Evolutionary conservation across 2,888 invertebrate genomes (phyloP), one percentile per base, ranked within the genome.

Genomic region (Tromatobia lineatoria): DNA sequence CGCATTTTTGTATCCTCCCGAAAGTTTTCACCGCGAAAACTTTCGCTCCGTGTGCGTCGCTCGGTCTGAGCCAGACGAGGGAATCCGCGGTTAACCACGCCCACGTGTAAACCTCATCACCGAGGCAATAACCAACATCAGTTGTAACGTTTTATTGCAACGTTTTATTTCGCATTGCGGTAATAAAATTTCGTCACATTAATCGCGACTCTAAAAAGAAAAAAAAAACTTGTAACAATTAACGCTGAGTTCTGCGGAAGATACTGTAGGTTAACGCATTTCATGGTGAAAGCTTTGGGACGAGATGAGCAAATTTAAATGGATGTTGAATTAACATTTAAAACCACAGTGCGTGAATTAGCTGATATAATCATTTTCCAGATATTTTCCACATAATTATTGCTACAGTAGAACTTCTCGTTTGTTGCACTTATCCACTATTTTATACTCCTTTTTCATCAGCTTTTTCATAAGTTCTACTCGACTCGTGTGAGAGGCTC

Each of bases 11-110:
- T 59, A 38, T 57, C 70, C 47, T 38, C 75, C 83, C 83, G 80
- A 83, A 83, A 83, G 73, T 80, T 83, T 83, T 83, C 77, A 80
- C 83, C 80, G 83, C 73, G 83, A 80, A 83, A 83, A 83, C 83
- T 83, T 83, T 83, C 80, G 77, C 80, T 73, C 71, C 69, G 29
- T 29, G 59, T 50, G 52, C 23, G 59, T 47, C 52, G 34, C 13
- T 25, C 20, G 59, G 45, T 64, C 29, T 61, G 8, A 34, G 34
- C 34, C 8, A 52, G 52, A 50, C 64, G 23, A 38, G 29, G 64
- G 50, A 25, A 83, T 45, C 61, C 61, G 82, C 67, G 82, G 61
- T 78, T 82, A 45, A 66, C 64, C 45, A 71, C 80, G 64, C 67
- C 54, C 75, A 66, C 79, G 50, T 66, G 42, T 78, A 45, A 78